Evolutionary conservation across 2,888 invertebrate genomes (phyloP).

Genomic region (Pomacea canaliculata): DNA sequence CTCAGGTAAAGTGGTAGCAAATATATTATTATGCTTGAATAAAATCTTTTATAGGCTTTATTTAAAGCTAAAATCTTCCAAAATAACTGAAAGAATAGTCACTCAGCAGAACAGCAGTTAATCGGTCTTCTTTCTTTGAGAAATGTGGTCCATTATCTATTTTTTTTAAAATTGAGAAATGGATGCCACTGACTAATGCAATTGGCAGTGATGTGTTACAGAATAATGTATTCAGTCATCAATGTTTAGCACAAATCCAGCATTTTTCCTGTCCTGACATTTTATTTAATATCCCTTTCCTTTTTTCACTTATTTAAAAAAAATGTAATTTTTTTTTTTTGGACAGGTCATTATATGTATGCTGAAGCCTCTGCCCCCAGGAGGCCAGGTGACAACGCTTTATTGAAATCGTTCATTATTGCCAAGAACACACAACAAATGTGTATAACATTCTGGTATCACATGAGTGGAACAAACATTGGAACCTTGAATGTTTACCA

Average conservation of each 20-base stretch:
- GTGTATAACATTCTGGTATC: constrained; percentile 72
- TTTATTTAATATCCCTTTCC: too few relatives aligned
- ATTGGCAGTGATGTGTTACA: too few relatives aligned
- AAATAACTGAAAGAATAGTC: not conserved
- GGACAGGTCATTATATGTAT: constrained; percentile 56
- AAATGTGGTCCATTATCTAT: too few relatives aligned
- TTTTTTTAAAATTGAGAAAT: too few relatives aligned
- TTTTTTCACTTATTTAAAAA: too few relatives aligned
- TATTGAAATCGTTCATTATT: constrained; percentile 43
- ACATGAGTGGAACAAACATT: constrained; percentile 55
- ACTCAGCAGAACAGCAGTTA: too few relatives aligned
- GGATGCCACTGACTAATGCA: too few relatives aligned
- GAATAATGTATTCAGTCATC: too few relatives aligned
- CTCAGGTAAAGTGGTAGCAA: constrained; percentile 31
- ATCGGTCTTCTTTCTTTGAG: too few relatives aligned
- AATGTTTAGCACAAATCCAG: too few relatives aligned
- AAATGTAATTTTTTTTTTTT: too few relatives aligned
- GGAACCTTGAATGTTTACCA: constrained; percentile 51
- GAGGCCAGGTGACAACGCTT: constrained; percentile 44
- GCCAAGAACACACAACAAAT: not conserved
- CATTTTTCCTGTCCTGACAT: too few relatives aligned
- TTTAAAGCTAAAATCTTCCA: not conserved
- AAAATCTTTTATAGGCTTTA: not conserved
- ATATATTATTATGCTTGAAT: constrained; percentile 16
- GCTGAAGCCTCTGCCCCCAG: constrained; percentile 50